These are phyloP conservation scores for Trinorchestia longiramus DNA, from an alignment of 1,140 invertebrate genomes.

Conservation along the genomic window DNA sequence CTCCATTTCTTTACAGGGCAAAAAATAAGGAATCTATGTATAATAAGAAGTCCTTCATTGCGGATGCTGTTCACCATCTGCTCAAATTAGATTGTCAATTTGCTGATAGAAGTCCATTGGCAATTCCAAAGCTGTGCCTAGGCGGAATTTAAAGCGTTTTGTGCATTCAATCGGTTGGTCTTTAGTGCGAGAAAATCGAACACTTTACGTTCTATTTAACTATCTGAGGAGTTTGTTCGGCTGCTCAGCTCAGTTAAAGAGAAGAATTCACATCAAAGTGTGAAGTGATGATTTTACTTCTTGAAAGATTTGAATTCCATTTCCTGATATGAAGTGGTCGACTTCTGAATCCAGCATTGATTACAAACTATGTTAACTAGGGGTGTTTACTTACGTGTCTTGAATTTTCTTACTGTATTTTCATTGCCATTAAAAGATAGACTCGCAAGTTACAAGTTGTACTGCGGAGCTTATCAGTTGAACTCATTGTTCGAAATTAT, in stretches of 20 bases:
- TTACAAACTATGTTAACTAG: too few relatives aligned
- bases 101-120: constrained; percentile 49
- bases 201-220: not conserved
- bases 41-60: not conserved
- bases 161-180: not conserved
- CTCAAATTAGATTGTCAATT: constrained; percentile 52
- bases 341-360: too few relatives aligned
- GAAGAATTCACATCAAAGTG: not conserved
- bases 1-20: not conserved
- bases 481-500: too few relatives aligned
- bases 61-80: constrained; percentile 14
- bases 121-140: not conserved
- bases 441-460: too few relatives aligned
- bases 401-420: too few relatives aligned
- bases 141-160: not conserved
- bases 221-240: not conserved
- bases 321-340: too few relatives aligned
- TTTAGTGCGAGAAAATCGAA: not conserved
- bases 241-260: not conserved
- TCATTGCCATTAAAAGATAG: too few relatives aligned
- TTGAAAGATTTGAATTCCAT: too few relatives aligned
- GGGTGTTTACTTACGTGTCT: too few relatives aligned
- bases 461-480: too few relatives aligned
- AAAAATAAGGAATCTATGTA: not conserved
- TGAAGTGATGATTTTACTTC: not conserved